Conservation (phyloP, 2,888 invertebrate genomes). For the Diaprepes abbreviatus region DNA sequence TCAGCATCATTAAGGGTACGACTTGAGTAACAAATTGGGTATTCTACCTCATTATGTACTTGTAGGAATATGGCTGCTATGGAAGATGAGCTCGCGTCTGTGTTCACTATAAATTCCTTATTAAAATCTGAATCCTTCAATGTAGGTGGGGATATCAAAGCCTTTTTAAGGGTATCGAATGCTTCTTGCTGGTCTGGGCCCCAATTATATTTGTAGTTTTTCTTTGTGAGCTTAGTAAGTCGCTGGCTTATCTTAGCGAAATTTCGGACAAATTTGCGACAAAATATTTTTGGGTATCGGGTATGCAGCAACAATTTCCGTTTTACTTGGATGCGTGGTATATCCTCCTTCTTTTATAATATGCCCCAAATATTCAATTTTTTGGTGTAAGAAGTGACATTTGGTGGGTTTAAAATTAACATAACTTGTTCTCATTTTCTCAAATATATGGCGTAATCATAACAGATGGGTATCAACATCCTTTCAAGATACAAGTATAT, state of each 20-base stretch:
- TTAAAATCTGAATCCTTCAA: no score
- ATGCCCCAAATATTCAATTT: slow-evolving; percentile 51
- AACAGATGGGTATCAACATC: slow-evolving; percentile 16
- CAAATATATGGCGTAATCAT: slow-evolving; percentile 25
- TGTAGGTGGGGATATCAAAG: no score
- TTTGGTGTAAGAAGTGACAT: slow-evolving; percentile 46
- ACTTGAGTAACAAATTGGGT: no score
- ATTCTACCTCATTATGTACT: no score
- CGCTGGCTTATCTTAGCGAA: slow-evolving; percentile 24
- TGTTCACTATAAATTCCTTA: no score
- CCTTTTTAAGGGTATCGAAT: slow-evolving; percentile 31
- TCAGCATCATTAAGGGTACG: no score
- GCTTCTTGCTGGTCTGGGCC: slow-evolving; percentile 17
- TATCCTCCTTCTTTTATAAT: slow-evolving; percentile 8
- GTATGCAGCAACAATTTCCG: slow-evolving; percentile 14
- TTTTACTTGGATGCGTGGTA: slow-evolving; percentile 25
- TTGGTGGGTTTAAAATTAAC: slow-evolving; percentile 52
- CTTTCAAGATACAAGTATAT: no score
- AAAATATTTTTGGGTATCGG: slow-evolving; percentile 19
- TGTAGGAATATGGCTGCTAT: no score
- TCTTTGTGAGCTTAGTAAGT: slow-evolving; percentile 22
- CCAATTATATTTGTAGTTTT: slow-evolving; percentile 22
- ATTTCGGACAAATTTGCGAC: no score
- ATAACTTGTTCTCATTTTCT: slow-evolving; percentile 23
- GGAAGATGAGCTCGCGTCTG: no score